Percentiles rank a stretch among this genome's conserved stretches.
These are phyloP conservation scores for Myiopsitta monachus DNA, from an alignment of 2,113 vertebrate species.

Conservation along the genomic window DNA sequence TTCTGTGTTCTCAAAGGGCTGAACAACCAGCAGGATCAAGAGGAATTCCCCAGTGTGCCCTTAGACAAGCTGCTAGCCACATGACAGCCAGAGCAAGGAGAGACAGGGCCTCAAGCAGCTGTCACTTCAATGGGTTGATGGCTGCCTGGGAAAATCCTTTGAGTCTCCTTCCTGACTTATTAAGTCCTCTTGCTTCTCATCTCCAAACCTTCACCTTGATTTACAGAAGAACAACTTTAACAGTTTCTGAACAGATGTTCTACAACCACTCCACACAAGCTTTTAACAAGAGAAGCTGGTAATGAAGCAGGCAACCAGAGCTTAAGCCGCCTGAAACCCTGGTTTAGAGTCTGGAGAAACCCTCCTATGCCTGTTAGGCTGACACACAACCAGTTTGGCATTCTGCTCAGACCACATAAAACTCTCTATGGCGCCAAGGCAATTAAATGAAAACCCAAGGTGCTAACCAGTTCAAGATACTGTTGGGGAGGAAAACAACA, in stretches of 20 bases:
- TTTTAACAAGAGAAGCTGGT: neutral
- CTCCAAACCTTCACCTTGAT: neutral
- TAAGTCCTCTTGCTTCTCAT: neutral
- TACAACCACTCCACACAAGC: neutral
- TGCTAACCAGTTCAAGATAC: neutral
- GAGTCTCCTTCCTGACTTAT: neutral
- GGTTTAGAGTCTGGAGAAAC: neutral
- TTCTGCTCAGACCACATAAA: neutral
- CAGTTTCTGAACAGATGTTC: neutral
- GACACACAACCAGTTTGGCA: neutral
- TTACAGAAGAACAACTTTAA: neutral
- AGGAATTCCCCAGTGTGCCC: neutral
- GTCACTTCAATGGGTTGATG: neutral
- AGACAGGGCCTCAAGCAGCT: neutral
- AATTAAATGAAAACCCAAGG: neutral
- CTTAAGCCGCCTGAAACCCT: neutral
- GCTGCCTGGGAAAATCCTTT: neutral
- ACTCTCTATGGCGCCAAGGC: neutral
- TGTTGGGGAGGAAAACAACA: neutral
- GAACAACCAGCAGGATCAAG: neutral
- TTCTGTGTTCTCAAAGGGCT: neutral
- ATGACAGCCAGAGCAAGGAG: neutral
- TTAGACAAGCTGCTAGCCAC: neutral
- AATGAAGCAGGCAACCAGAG: neutral
- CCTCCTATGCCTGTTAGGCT: neutral